phyloP scores from a whole-genome alignment of 2,113 vertebrate genomes.

The Actinemys pallida region DNA sequence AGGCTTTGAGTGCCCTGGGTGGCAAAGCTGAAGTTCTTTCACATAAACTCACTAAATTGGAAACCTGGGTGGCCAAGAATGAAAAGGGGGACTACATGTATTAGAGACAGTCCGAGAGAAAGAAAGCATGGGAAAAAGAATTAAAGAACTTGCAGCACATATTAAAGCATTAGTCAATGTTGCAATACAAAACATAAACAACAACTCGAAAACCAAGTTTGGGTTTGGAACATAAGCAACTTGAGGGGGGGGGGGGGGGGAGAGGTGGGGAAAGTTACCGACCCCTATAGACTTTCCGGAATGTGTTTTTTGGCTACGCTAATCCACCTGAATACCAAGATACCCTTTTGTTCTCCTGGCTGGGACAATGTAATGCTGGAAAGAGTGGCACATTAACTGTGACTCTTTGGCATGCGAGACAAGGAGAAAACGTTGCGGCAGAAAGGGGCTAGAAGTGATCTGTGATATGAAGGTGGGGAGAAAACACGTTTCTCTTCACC shows the following conservation, averaged over 20 bases:
- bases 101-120: neutral
- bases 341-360: neutral
- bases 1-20: fast-evolving
- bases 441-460: neutral
- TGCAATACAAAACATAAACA: fast-evolving
- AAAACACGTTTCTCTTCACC: neutral
- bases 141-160: fast-evolving
- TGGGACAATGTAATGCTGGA: neutral
- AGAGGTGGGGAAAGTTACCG: neutral
- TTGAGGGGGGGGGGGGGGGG: no score
- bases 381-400: neutral
- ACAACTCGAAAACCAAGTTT: fast-evolving
- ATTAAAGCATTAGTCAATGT: fast-evolving
- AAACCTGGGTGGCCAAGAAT: fast-evolving
- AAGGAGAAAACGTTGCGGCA: neutral
- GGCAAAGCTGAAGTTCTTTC: fast-evolving
- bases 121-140: fast-evolving
- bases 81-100: fast-evolving
- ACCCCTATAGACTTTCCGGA: fast-evolving
- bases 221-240: neutral
- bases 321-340: neutral
- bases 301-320: neutral
- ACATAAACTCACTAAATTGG: fast-evolving
- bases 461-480: neutral
- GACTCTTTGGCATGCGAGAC: neutral